Base-by-base conservation (phyloP, 2,888 invertebrate species). In the Plemyria rubiginata region DNA sequence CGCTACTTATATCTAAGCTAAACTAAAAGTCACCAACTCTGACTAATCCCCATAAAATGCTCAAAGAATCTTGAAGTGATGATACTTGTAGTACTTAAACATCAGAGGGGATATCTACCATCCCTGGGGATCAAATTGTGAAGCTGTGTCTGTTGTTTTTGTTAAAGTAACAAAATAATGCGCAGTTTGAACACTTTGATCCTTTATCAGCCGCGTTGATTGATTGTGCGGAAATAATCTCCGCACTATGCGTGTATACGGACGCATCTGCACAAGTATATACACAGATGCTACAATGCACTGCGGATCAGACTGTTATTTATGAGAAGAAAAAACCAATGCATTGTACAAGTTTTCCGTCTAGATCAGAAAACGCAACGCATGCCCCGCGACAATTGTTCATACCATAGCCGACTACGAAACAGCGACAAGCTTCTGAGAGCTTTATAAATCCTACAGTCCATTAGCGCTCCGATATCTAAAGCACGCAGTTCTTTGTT, bases 401-500 rank as follows among this genome's bases (percentile, higher is more conserved):
- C 55, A 41, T 54, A 22, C 51, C 59, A 38, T 49, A 67, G 63
- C 55, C 43, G 61, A 56, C 70, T 71, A 75, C 70, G 72, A 73
- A 76, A 71, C 61, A 66, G 74, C 71, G 73, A 77, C 74, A 76
- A 75, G 71, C 70, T 78, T 75, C 65, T 81, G 79, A 78, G 81
- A 81, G 84, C 80, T 81, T 83, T 79, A 85, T 86, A 87, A 86
- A 88, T 85, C 84, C 83, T 78, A 71, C 72, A 84, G 84, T 87
- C 88, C 87, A 90, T 90, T 91, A 89, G 85, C 78, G 82, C 78
- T 84, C 78, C 85, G 85, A 88, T 88, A 88, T 86, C 85, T 86
- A 80, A 86, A 83, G 80, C 80, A 86, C 85, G 81, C 87, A 87
- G 84, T 88, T 90, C 88, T 91, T 92, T 92, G 88, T 89, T 87